phyloP scores from a whole-genome alignment of 2,797 vertebrate genomes.

The Amphiprion clarkii region DNA sequence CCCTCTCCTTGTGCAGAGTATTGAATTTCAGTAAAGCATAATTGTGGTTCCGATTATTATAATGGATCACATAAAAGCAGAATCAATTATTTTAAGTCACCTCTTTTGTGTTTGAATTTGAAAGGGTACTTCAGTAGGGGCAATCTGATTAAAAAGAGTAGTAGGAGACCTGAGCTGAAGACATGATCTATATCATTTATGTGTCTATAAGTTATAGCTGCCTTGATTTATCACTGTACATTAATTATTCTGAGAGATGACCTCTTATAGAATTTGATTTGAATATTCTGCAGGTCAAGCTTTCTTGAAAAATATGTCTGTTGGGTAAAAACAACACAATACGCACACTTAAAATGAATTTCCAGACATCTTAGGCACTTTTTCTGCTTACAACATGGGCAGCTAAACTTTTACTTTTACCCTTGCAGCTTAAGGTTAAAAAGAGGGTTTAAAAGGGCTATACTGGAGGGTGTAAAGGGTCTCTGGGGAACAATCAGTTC shows the following conservation, averaged over 20 bases:
- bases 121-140: slow-evolving; percentile 78
- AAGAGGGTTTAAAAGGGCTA: no score
- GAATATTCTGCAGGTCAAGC: slow-evolving; percentile 74
- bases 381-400: no score
- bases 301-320: slow-evolving; percentile 55
- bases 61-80: slow-evolving; percentile 84
- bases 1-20: slow-evolving; percentile 51
- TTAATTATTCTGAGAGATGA: slow-evolving; percentile 84
- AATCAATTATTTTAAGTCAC: slow-evolving; percentile 87
- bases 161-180: slow-evolving; percentile 74
- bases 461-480: no score
- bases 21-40: slow-evolving; percentile 77
- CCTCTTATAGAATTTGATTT: slow-evolving; percentile 79
- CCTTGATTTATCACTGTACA: slow-evolving; percentile 79
- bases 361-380: neutral
- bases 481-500: no score
- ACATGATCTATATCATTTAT: slow-evolving; percentile 84
- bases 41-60: slow-evolving; percentile 82
- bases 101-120: slow-evolving; percentile 84
- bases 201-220: slow-evolving; percentile 82
- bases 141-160: slow-evolving; percentile 86
- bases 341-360: neutral
- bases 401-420: no score
- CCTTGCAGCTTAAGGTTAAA: no score
- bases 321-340: slow-evolving; percentile 23